phyloP scores from a whole-genome alignment of 2,797 vertebrate genomes.

The Acipenser ruthenus region DNA sequence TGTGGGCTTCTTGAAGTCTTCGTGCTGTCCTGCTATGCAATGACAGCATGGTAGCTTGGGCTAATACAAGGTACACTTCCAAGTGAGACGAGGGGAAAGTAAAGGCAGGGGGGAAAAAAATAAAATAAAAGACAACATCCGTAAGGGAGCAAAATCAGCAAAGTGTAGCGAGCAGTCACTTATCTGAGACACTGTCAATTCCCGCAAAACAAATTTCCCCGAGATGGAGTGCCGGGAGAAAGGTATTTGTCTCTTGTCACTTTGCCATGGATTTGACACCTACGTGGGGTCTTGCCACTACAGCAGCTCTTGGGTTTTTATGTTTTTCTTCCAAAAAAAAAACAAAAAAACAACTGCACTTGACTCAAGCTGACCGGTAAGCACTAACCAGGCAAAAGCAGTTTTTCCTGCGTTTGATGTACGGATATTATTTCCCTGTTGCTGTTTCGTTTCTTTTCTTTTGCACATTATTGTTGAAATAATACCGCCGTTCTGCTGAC shows the following conservation, averaged over 20 bases:
- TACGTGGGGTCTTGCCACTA: constrained; percentile 47
- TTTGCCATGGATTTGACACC: constrained; percentile 64
- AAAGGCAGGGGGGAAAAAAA: constrained; percentile 36
- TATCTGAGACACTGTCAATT: constrained; percentile 68
- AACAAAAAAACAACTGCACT: constrained; percentile 39
- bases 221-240: constrained; percentile 36
- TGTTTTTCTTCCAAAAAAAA: constrained; percentile 28
- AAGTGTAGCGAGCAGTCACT: constrained; percentile 72
- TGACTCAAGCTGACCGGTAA: constrained; percentile 35
- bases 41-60: constrained; percentile 74
- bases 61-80: constrained; percentile 58
- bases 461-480: constrained; percentile 7
- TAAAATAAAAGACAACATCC: constrained; percentile 61
- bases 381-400: constrained; percentile 34
- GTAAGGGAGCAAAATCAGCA: constrained; percentile 74
- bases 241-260: constrained; percentile 58
- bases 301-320: not conserved
- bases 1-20: constrained; percentile 33
- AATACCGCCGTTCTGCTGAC: not conserved
- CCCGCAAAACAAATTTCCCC: constrained; percentile 69
- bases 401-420: not conserved
- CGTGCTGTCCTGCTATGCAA: constrained; percentile 80
- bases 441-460: constrained; percentile 15
- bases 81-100: constrained; percentile 40
- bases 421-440: constrained; percentile 3